phyloP scores from a whole-genome alignment of 2,797 vertebrate genomes.

The Potorous gilbertii region DNA sequence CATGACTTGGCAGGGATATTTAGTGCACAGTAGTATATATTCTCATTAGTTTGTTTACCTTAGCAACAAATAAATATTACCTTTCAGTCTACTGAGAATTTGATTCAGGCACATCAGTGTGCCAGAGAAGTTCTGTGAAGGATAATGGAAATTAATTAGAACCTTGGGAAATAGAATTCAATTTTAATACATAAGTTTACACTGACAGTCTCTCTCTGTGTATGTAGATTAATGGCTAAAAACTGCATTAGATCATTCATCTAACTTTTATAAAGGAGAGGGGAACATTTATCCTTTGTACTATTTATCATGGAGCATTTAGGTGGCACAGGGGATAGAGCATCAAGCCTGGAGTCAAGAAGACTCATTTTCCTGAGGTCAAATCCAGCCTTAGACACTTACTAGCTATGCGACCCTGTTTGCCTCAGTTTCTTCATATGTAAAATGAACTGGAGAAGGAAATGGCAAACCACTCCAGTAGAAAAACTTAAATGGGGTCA shows the following conservation, averaged over 20 bases:
- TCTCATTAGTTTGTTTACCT: background rate
- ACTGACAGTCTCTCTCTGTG: background rate
- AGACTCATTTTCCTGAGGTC: background rate
- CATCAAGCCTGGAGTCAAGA: background rate
- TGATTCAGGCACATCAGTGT: conserved; percentile 45
- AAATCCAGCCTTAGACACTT: background rate
- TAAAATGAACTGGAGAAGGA: background rate
- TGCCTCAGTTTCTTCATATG: background rate
- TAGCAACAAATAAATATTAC: background rate
- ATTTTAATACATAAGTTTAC: background rate
- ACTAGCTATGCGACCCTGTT: background rate
- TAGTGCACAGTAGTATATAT: background rate
- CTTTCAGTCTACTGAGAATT: conserved; percentile 52
- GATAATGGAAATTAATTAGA: background rate
- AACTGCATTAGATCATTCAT: background rate
- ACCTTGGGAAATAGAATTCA: conserved; percentile 13
- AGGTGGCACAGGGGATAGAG: background rate
- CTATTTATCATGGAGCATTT: background rate
- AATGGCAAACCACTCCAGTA: background rate
- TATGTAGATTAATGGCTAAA: background rate
- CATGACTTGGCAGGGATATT: conserved; percentile 12
- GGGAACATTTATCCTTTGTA: background rate
- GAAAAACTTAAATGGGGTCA: background rate
- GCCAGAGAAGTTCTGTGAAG: background rate
- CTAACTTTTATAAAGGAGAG: background rate